Base-by-base conservation (phyloP, 2,113 vertebrate species). In the Oostethus manadensis region DNA sequence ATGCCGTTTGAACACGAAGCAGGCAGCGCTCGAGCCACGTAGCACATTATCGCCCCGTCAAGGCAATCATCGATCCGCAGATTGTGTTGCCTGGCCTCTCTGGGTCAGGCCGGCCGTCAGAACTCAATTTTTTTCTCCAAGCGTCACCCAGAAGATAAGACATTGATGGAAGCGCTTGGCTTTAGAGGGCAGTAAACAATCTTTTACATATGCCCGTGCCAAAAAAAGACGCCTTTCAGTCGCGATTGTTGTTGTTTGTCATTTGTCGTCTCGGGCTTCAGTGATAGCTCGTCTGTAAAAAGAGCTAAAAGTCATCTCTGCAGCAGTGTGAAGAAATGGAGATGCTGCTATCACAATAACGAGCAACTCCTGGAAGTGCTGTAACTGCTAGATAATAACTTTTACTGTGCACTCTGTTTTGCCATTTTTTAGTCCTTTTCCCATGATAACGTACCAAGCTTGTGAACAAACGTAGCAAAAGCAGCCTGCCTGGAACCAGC, bases 21-120 rank as follows among this genome's bases (percentile, higher is more conserved):
- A 63, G 77, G 66, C 68, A 64, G 49, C 58, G 67, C 65, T 51
- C 74, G 51, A 72, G 68, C 72, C 74, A 63, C 26, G 11, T 46
- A 60, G 67, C 55, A 47, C 58, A 69, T 78, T 47, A 78, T 83
- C 66, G 57, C 45, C 10, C 50, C 49, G 33, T 58, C 67, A 68
- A 61, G 55, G 38, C 43, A 71, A 66, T 49, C 64, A 86, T 76
- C 66, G 70, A 85, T 78, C 61, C 70, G 66, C 9, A 65, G 60
- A 70, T 43, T 10, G 5, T 47, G 43, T 49, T n/a, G 43, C 70
- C 26, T 62, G 62, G 42, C 46, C 40, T 17, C 43, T 18, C 23
- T 13, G 22, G 29, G 21, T 57, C 58, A 23, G 29, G 53, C 15
- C 29, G 8, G 0, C 46, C 10, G 58, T 47, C 51, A 45, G 23